Percentiles rank a stretch among this genome's conserved stretches.
phyloP scores from a whole-genome alignment of 2,113 vertebrate species.

The Amphilophus citrinellus region DNA sequence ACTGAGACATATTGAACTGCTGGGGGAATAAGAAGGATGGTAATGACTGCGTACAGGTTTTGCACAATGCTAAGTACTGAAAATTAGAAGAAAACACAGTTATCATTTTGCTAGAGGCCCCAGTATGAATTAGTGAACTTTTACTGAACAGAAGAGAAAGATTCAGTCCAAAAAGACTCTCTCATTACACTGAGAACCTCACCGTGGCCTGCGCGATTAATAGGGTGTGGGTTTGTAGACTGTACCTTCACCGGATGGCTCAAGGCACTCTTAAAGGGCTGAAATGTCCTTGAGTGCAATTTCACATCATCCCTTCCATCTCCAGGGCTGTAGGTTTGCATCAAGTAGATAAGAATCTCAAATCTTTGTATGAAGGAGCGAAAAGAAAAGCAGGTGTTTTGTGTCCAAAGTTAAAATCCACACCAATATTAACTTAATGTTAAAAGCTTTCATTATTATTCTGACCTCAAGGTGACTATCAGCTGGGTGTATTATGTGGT shows the following conservation, averaged over 20 bases:
- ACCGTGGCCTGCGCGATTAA: background rate
- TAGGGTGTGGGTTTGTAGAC: background rate
- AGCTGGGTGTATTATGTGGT: background rate
- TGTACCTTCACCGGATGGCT: background rate
- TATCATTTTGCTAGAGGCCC: too few relatives aligned
- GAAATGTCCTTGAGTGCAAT: background rate
- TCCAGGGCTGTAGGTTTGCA: background rate
- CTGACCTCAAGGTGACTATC: background rate
- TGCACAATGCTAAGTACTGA: background rate
- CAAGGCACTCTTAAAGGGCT: background rate
- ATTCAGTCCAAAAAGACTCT: background rate
- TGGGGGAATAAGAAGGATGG: background rate
- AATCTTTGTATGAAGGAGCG: background rate
- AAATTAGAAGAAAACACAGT: background rate
- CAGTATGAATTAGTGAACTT: background rate
- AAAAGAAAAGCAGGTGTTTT: background rate
- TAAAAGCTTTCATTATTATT: background rate
- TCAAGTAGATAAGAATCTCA: background rate
- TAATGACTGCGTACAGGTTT: background rate
- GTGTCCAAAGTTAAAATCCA: background rate
- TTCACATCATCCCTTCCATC: background rate
- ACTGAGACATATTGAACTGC: background rate
- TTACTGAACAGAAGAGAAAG: background rate
- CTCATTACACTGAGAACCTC: background rate
- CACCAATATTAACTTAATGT: background rate